These are phyloP conservation scores for Hippoglossus hippoglossus DNA, from an alignment of 2,797 vertebrate genomes.

Conservation along the genomic window DNA sequence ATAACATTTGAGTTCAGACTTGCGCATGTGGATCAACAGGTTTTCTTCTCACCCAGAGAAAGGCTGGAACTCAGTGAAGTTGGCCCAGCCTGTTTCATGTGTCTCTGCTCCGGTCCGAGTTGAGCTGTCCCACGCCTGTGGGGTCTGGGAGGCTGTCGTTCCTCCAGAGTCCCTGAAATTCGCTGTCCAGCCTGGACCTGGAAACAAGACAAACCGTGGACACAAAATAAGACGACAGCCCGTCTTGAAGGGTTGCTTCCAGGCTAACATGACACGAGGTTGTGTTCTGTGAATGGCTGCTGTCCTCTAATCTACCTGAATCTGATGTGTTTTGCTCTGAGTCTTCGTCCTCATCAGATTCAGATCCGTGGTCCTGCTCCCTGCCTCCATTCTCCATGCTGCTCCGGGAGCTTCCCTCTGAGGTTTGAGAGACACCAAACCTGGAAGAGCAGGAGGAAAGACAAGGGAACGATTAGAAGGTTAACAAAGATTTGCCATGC, in stretches of 20 bases:
- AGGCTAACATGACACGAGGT: not conserved
- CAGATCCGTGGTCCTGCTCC: conserved; percentile 79
- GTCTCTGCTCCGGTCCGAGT: conserved; percentile 48
- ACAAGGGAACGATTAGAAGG: not conserved
- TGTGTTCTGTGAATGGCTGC: not conserved
- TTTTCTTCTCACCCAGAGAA: conserved; percentile 88
- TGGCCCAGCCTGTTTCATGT: conserved; percentile 91
- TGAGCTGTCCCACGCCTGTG: conserved; percentile 83
- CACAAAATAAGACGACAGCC: not conserved
- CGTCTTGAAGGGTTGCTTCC: not conserved
- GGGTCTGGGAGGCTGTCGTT: conserved; percentile 76
- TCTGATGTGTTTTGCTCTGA: conserved; percentile 62
- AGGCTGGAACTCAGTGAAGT: conserved; percentile 93
- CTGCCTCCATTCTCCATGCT: conserved; percentile 86
- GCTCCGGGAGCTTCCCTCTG: conserved; percentile 84
- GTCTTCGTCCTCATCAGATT: conserved; percentile 84
- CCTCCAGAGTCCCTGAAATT: conserved; percentile 86
- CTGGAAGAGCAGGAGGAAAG: conserved; percentile 64
- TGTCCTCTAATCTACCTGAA: conserved; percentile 21
- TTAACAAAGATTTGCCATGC: not conserved
- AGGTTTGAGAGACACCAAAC: conserved; percentile 89
- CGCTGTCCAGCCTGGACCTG: conserved; percentile 88
- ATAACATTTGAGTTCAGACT: not conserved
- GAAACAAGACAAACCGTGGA: not conserved
- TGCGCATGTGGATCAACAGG: not conserved